Conservation (phyloP, 1,140 invertebrate species). For the Philopotamus ludificatus region DNA sequence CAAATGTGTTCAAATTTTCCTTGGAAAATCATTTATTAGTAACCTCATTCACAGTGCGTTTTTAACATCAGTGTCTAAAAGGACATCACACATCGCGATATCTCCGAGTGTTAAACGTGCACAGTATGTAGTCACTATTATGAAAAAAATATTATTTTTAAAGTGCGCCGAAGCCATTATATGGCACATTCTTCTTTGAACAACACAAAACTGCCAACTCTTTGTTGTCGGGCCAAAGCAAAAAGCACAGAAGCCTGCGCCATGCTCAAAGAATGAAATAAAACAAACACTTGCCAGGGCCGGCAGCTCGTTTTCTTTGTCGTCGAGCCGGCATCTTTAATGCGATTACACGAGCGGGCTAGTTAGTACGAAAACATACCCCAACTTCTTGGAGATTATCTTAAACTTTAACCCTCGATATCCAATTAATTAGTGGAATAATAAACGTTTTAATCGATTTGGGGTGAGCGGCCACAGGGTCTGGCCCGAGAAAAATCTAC, state of each 20-base stretch:
- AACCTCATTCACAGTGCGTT: too few species aligned
- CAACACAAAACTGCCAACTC: not conserved
- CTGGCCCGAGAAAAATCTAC: too few species aligned
- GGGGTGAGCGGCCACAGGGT: too few species aligned
- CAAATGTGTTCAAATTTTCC: not conserved
- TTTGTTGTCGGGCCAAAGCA: not conserved
- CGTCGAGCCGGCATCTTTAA: not conserved
- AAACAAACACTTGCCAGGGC: not conserved
- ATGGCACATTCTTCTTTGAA: not conserved
- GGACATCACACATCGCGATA: not conserved
- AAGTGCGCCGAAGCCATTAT: conserved; percentile 1
- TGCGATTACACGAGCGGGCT: not conserved
- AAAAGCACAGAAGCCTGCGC: not conserved
- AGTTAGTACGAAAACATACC: not conserved
- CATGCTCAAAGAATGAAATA: conserved; percentile 3
- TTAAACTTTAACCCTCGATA: too few species aligned
- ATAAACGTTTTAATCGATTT: too few species aligned
- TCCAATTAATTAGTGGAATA: too few species aligned
- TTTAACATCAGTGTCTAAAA: not conserved
- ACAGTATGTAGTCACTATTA: not conserved
- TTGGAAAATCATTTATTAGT: too few species aligned
- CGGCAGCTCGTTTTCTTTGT: not conserved
- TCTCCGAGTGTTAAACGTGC: not conserved
- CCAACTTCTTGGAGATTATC: too few species aligned
- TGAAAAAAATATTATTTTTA: not conserved